Conservation (phyloP, 1,140 invertebrate species). For the Penaeus chinensis region DNA sequence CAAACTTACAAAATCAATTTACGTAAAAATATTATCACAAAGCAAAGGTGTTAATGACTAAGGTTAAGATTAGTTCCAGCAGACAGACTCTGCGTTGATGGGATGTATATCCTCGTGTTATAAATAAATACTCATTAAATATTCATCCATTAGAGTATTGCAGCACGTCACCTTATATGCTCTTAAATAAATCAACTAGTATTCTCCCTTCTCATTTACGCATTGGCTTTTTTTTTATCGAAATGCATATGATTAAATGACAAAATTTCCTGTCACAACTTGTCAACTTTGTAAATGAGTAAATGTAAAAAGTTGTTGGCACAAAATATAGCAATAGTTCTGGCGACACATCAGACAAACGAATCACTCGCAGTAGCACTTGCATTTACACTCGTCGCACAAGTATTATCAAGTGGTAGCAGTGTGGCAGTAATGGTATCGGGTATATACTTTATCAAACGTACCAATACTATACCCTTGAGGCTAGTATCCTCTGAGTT, state of each 20-base stretch:
- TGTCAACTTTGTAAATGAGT: too few species aligned
- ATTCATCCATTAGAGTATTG: neutral
- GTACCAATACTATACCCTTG: neutral
- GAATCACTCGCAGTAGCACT: neutral
- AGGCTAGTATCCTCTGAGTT: neutral
- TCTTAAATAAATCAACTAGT: too few species aligned
- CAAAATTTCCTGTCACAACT: too few species aligned
- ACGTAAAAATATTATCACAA: slow-evolving; percentile 60
- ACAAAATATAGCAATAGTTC: slow-evolving; percentile 38
- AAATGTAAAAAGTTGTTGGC: slow-evolving; percentile 51
- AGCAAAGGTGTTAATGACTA: slow-evolving; percentile 40
- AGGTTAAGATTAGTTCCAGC: slow-evolving; percentile 22
- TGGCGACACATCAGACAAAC: slow-evolving; percentile 36
- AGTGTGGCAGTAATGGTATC: slow-evolving; percentile 12
- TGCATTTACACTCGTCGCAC: too few species aligned
- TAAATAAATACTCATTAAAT: slow-evolving; percentile 57
- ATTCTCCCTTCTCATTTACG: neutral
- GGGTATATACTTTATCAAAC: neutral
- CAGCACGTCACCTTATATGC: neutral
- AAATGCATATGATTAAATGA: too few species aligned
- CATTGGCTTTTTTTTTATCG: slow-evolving; percentile 9
- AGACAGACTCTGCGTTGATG: neutral
- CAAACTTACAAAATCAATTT: slow-evolving; percentile 28
- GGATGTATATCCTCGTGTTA: slow-evolving; percentile 6
- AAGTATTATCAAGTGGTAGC: too few species aligned